Evolutionary conservation across 1,140 invertebrate species (phyloP), one percentile per base, ranked within the genome.

Genomic region (Anadara kagoshimensis): DNA sequence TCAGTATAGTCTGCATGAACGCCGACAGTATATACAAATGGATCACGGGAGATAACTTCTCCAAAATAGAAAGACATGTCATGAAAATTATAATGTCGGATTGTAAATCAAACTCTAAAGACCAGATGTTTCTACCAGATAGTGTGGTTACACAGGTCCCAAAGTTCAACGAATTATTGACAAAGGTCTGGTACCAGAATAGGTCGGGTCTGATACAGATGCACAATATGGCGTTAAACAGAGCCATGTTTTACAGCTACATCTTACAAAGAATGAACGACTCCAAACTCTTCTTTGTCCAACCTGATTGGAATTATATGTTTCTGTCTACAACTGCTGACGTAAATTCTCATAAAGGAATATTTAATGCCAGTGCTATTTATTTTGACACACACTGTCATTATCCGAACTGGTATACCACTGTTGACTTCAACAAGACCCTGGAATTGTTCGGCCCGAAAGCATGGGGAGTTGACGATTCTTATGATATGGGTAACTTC

Each of bases 221-320:
- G 67, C 97, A 99, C 87, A 99, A 99, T 87, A 95, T 98, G 93
- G 98, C 97, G 14, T 89, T 98, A 79, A 97, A 94, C 85, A 90
- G 97, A 79, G 95, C 96, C 0, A 98, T 98, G 88, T 99, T 96
- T 87, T 98, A 95, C 93, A 90, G 90, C 83, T 91, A 97, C 81
- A 96, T 98, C 58, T 90, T 98, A 0, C 97, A 99, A 87, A 87
- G 86, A 49, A 69, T 87, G 74, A 88, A 87, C 75, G 53, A 67
- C 54, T 79, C 83, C 3, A 56, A 74, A 26, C 65, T 78, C 29
- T 87, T 86, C 83, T 95, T 95, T 0, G 94, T 96, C 76, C 96
- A 98, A 90, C 97, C 97, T 1, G 97, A 97, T 62, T 96, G 98
- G 94, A 96, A 98, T 95, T 99, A 99, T 86, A 98, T 98, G 84